Evolutionary conservation across 1,140 invertebrate genomes (phyloP).

Genomic region (Acromyrmex echinatior): DNA sequence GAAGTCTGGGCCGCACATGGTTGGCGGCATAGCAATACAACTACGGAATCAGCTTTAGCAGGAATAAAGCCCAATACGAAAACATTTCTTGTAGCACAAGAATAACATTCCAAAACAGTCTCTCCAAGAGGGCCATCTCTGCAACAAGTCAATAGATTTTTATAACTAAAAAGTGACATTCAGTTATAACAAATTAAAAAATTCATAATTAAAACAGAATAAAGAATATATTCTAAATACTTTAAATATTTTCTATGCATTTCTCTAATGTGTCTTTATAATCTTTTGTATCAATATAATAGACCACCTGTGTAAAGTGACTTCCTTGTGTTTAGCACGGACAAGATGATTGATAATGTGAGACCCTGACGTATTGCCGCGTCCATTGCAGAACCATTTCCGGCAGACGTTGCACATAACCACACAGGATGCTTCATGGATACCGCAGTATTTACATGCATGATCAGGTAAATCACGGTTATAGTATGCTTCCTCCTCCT

Average conservation of each 20-base stretch:
- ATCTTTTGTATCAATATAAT: background rate
- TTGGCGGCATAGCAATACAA: constrained; percentile 98
- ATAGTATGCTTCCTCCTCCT: constrained; percentile 96
- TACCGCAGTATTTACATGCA: constrained; percentile 99
- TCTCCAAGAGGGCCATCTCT: constrained; percentile 99
- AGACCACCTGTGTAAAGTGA: constrained; percentile 94
- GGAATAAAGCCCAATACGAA: constrained; percentile 99
- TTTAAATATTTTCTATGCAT: background rate
- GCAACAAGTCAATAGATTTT: constrained; percentile 25
- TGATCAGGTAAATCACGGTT: constrained; percentile 96
- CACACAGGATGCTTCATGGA: constrained; percentile 98
- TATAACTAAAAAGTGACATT: background rate
- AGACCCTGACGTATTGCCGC: constrained; percentile 98
- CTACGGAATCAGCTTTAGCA: constrained; percentile 99
- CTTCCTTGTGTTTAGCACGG: constrained; percentile 99
- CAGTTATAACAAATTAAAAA: background rate
- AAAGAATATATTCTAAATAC: background rate
- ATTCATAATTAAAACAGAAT: constrained; percentile 5
- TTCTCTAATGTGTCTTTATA: background rate
- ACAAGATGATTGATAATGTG: constrained; percentile 99
- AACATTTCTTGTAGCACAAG: constrained; percentile 98
- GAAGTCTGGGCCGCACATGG: constrained; percentile 99
- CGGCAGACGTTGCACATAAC: constrained; percentile 99
- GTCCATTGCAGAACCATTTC: constrained; percentile 99
- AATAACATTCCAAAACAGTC: constrained; percentile 99